A percentile compares a stretch with the other conserved stretches of the same genome.
These are phyloP conservation scores for Psilopsiagon aymara DNA, from an alignment of 2,113 vertebrate genomes.

Conservation along the genomic window DNA sequence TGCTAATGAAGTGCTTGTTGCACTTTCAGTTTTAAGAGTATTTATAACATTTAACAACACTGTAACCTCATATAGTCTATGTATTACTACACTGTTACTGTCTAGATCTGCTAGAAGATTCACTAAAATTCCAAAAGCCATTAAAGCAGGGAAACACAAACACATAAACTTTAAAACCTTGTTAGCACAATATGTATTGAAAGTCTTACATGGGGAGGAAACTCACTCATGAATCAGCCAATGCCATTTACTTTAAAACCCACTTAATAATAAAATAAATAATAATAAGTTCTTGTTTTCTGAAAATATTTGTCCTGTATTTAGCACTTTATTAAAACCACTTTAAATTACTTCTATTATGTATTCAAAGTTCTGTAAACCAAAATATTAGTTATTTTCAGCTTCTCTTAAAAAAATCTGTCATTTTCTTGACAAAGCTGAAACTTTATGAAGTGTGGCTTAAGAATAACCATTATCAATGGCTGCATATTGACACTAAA, in stretches of 20 bases:
- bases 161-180: background rate
- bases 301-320: background rate
- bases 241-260: background rate
- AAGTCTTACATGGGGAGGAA: background rate
- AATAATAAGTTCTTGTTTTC: background rate
- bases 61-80: background rate
- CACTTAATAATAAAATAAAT: background rate
- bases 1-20: background rate
- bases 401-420: background rate
- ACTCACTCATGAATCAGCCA: background rate
- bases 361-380: background rate
- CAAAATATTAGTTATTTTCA: background rate
- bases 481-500: background rate
- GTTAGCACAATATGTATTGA: background rate
- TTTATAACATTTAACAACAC: conserved; percentile 20
- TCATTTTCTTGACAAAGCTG: background rate
- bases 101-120: background rate
- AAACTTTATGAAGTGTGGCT: background rate
- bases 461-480: background rate
- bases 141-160: background rate
- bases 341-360: background rate
- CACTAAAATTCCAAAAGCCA: background rate
- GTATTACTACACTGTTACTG: background rate
- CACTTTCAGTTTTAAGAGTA: background rate
- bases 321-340: background rate